Conservation (phyloP, 2,797 vertebrate species). For the Betta splendens region DNA sequence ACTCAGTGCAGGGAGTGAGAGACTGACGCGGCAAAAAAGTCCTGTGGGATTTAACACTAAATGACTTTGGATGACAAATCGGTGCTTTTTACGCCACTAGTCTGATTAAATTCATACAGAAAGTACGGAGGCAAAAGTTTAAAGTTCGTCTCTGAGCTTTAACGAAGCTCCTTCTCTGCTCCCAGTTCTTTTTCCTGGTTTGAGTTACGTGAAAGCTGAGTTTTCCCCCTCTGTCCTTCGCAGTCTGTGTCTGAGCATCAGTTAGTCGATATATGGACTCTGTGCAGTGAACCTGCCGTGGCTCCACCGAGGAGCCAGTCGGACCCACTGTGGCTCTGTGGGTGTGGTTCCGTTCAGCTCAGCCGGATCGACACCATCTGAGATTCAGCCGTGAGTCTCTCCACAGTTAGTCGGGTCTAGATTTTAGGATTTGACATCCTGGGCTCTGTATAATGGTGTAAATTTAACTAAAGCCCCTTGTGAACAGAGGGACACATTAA, state of each 20-base stretch:
- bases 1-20: constrained; percentile 62
- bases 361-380: constrained; percentile 1
- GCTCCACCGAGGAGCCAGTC: constrained; percentile 10
- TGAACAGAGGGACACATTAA: neutral
- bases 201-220: no score
- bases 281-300: neutral
- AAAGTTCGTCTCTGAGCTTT: neutral
- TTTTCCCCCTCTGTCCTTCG: constrained; percentile 18
- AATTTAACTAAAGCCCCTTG: neutral
- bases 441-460: neutral
- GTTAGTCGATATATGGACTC: neutral
- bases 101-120: constrained; percentile 2
- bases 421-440: neutral
- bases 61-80: constrained; percentile 56
- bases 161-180: neutral
- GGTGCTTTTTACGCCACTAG: constrained; percentile 30
- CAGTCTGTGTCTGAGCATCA: neutral
- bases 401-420: constrained; percentile 1
- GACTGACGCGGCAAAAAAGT: constrained; percentile 51
- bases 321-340: neutral
- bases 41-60: constrained; percentile 59
- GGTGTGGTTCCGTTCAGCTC: neutral
- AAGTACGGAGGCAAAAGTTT: neutral
- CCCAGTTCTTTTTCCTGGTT: neutral
- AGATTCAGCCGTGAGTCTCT: no score